phyloP scores from a whole-genome alignment of 2,113 vertebrate genomes.

The Hypanus sabinus region DNA sequence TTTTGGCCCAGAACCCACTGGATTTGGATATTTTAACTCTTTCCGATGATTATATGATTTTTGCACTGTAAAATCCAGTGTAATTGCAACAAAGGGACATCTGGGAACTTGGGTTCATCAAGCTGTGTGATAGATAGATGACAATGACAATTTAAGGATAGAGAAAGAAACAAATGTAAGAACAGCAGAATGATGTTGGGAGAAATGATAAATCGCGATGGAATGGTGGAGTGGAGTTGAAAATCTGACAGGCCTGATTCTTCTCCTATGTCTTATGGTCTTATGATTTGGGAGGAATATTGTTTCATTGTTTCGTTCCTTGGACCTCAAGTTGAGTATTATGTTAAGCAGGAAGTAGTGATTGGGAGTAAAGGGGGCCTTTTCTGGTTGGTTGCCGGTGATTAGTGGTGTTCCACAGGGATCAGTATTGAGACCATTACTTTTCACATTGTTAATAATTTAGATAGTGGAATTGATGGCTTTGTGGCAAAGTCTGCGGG shows the following conservation, averaged over 20 bases:
- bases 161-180: background rate
- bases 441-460: too few species aligned
- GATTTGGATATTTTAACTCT: background rate
- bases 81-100: background rate
- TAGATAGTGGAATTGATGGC: too few species aligned
- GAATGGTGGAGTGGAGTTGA: too few species aligned
- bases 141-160: background rate
- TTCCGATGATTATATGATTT: background rate
- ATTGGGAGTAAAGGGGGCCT: too few species aligned
- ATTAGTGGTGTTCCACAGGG: too few species aligned
- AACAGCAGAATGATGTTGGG: background rate
- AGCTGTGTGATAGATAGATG: background rate
- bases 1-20: background rate
- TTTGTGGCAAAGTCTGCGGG: too few species aligned
- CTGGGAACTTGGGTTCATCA: background rate
- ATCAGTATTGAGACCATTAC: too few species aligned
- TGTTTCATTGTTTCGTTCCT: background rate
- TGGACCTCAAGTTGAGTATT: background rate
- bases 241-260: too few species aligned
- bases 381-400: too few species aligned
- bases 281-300: background rate
- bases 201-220: too few species aligned
- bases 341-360: too few species aligned
- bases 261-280: too few species aligned
- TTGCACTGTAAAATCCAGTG: background rate